Evolutionary conservation across 1,140 invertebrate genomes (phyloP).

Genomic region (Meloidogyne hapla): DNA sequence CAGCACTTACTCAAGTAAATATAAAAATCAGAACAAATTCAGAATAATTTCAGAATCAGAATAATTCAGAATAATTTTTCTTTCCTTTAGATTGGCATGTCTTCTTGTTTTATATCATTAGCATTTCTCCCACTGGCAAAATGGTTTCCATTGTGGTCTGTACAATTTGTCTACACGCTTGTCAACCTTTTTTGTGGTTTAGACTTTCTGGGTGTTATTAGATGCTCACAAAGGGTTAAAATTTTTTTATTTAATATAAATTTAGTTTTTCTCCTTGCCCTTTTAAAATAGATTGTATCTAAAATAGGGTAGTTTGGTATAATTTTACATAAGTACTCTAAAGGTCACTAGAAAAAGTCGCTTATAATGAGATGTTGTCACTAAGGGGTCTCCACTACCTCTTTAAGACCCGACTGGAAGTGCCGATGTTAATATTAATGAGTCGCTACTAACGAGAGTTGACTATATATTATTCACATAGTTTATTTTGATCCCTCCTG

Average conservation of each 20-base stretch:
- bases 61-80: neutral
- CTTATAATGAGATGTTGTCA: no score
- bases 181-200: conserved; percentile 9
- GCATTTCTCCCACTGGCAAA: neutral
- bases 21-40: neutral
- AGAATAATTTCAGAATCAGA: neutral
- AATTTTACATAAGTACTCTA: no score
- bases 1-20: neutral
- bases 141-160: neutral
- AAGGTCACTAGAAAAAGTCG: no score
- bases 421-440: no score
- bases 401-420: no score
- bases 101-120: neutral
- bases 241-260: neutral
- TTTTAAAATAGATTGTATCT: no score
- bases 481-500: no score
- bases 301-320: no score
- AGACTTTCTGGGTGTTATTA: conserved; percentile 16
- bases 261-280: no score
- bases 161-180: neutral
- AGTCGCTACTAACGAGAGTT: no score
- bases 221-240: conserved; percentile 12
- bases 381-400: no score
- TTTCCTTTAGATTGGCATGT: neutral
- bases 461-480: no score